These are phyloP conservation scores for Cantharis rustica DNA, from an alignment of 2,888 invertebrate genomes.

Conservation along the genomic window DNA sequence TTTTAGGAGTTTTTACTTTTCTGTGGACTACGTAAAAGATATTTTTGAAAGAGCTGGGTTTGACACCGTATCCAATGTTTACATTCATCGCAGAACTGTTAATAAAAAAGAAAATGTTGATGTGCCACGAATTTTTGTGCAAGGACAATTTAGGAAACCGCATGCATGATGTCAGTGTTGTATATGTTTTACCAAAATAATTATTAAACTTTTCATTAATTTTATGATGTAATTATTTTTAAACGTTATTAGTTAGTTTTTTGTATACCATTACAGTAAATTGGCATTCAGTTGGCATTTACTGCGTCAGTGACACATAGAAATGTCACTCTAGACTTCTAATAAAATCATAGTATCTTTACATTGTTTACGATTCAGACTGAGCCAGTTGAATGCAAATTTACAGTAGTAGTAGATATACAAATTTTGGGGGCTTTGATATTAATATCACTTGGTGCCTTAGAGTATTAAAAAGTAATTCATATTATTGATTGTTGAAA, in stretches of 20 bases:
- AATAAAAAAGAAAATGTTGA: conserved; percentile 91
- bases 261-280: no score
- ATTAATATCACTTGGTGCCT: no score
- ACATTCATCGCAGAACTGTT: conserved; percentile 85
- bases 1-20: conserved; percentile 78
- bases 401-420: no score
- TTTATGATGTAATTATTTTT: not conserved
- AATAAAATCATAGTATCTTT: no score
- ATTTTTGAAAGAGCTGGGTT: conserved; percentile 76
- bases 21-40: conserved; percentile 68
- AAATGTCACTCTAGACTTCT: no score
- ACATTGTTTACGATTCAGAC: no score
- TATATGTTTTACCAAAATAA: not conserved
- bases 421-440: no score
- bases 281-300: no score
- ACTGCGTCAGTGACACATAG: no score
- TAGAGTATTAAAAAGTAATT: no score
- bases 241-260: not conserved
- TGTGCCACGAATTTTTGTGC: conserved; percentile 91
- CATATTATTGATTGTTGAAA: no score
- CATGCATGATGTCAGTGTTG: not conserved
- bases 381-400: no score
- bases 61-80: conserved; percentile 69
- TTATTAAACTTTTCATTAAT: not conserved
- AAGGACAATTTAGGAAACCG: conserved; percentile 77